These are phyloP conservation scores for Tetheella fluctuosa DNA, from an alignment of 2,888 invertebrate genomes.

Conservation along the genomic window DNA sequence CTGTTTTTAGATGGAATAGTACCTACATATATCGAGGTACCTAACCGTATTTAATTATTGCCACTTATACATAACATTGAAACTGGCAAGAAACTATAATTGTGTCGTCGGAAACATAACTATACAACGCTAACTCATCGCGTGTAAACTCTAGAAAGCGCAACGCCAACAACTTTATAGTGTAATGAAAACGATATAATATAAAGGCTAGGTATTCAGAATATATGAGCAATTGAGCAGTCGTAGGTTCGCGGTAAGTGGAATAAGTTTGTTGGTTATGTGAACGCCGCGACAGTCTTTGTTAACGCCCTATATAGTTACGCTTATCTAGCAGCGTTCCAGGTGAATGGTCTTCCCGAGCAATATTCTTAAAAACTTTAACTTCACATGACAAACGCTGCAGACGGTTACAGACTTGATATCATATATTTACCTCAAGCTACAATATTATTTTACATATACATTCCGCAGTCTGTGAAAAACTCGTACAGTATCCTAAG, in stretches of 20 bases:
- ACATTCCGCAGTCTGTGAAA: conserved; percentile 28
- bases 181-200: conserved; percentile 43
- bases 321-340: conserved; percentile 69
- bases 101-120: conserved; percentile 34
- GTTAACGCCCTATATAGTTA: conserved; percentile 65
- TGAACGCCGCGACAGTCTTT: conserved; percentile 61
- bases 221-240: conserved; percentile 44
- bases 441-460: conserved; percentile 26
- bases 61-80: conserved; percentile 7
- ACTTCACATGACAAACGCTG: conserved; percentile 26
- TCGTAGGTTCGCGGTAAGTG: conserved; percentile 53
- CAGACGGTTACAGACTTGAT: conserved; percentile 14
- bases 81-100: conserved; percentile 36
- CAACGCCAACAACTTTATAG: conserved; percentile 37
- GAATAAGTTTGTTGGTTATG: conserved; percentile 63
- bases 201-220: conserved; percentile 32
- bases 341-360: conserved; percentile 63
- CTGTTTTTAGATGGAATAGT: conserved; percentile 42
- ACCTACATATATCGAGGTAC: conserved; percentile 12
- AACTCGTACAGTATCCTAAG: conserved; percentile 49
- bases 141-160: conserved; percentile 40
- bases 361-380: conserved; percentile 48
- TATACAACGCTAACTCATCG: conserved; percentile 38
- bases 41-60: not conserved
- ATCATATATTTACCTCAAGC: conserved; percentile 24